Evolutionary conservation across 2,797 vertebrate genomes (phyloP).

Genomic region (Thripadectes ignobilis): DNA sequence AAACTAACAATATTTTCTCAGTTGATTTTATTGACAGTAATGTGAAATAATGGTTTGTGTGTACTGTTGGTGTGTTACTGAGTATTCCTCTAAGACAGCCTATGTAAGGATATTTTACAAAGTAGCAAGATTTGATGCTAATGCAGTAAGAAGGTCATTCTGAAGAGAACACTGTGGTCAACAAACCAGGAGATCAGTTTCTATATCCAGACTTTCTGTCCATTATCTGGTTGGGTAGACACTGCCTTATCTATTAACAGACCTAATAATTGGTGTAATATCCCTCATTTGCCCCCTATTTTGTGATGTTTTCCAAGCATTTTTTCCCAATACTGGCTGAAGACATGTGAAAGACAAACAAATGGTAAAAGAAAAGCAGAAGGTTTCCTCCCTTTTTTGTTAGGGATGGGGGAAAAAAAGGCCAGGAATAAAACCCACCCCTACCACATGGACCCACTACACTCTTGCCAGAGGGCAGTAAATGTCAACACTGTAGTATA

Average conservation of each 20-base stretch:
- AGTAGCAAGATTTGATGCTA: not conserved
- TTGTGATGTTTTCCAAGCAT: not conserved
- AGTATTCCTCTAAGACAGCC: not conserved
- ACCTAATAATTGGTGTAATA: not conserved
- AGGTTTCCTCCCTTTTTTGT: not conserved
- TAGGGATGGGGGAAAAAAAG: not conserved
- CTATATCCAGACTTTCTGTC: not conserved
- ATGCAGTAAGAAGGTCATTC: not conserved
- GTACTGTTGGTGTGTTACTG: not conserved
- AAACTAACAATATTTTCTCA: not conserved
- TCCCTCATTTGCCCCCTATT: not conserved
- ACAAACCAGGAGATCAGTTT: not conserved
- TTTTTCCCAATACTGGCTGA: not conserved
- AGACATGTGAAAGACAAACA: not conserved
- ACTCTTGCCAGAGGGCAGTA: not conserved
- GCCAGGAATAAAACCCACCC: not conserved
- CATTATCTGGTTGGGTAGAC: not conserved
- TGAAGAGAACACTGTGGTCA: not conserved
- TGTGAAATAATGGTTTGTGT: not conserved
- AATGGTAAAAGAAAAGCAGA: not conserved
- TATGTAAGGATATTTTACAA: not conserved
- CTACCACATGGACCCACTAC: not conserved
- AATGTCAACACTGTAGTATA: slow-evolving; percentile 34
- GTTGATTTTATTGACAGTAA: not conserved
- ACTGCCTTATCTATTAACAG: not conserved